Conservation (phyloP, 2,113 vertebrate genomes). For the Pelecanus crispus region DNA sequence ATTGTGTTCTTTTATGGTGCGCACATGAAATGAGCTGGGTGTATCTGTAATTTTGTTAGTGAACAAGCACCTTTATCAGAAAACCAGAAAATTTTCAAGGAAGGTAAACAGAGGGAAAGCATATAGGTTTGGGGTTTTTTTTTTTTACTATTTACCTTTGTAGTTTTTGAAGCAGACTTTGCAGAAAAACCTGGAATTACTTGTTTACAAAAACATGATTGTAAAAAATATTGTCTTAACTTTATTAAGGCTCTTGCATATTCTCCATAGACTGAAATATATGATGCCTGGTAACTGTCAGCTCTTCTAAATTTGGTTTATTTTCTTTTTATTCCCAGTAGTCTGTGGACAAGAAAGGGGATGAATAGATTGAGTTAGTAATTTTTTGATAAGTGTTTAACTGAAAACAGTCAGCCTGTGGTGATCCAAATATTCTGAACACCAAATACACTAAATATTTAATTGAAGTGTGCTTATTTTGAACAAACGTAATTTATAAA, state of each 20-base stretch:
- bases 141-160: neutral
- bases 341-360: neutral
- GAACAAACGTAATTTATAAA: neutral
- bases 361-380: neutral
- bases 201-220: neutral
- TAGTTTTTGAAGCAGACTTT: neutral
- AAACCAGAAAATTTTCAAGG: neutral
- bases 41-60: neutral
- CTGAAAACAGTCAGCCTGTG: neutral
- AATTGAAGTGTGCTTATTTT: neutral
- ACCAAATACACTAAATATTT: neutral
- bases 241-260: neutral
- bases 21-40: neutral
- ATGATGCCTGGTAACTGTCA: neutral
- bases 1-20: neutral
- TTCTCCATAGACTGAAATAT: neutral
- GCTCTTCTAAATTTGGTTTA: neutral
- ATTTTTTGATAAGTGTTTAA: neutral
- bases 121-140: neutral
- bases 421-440: neutral
- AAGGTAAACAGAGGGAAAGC: neutral
- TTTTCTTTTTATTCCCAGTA: neutral
- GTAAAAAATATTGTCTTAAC: neutral
- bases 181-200: neutral
- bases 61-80: neutral